Conservation (phyloP, 2,888 invertebrate species). For the Zelleria hepariella region DNA sequence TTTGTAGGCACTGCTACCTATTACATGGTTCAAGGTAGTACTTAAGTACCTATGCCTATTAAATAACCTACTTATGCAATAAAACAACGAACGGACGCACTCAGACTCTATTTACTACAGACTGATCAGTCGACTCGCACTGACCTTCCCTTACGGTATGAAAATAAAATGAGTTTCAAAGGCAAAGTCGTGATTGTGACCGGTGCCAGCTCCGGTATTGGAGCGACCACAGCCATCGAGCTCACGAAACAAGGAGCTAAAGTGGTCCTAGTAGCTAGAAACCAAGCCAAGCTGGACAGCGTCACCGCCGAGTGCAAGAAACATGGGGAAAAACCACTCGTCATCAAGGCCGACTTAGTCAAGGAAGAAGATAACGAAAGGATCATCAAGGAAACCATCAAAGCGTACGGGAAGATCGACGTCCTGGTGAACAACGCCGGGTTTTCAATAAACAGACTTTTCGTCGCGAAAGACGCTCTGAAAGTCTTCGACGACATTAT, state of each 20-base stretch:
- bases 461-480: slow-evolving; percentile 29
- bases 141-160: not conserved
- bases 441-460: not conserved
- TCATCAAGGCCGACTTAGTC: not conserved
- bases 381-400: not conserved
- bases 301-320: not conserved
- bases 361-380: not conserved
- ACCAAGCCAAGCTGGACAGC: not conserved
- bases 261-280: not conserved
- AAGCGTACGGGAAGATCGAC: slow-evolving; percentile 55
- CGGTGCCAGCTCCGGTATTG: slow-evolving; percentile 1
- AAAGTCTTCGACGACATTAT: slow-evolving; percentile 83
- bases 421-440: slow-evolving; percentile 81
- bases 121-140: not conserved
- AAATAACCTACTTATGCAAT: no score
- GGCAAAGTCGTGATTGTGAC: slow-evolving; percentile 1
- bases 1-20: no score
- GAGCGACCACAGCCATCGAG: not conserved
- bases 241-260: not conserved
- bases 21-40: no score
- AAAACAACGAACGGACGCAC: no score
- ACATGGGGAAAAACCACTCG: not conserved
- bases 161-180: not conserved
- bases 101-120: not conserved
- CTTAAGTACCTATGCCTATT: no score